A percentile compares a stretch with the other conserved stretches of the same genome.
Conservation (phyloP, 2,113 vertebrate genomes). For the Ranitomeya imitator region DNA sequence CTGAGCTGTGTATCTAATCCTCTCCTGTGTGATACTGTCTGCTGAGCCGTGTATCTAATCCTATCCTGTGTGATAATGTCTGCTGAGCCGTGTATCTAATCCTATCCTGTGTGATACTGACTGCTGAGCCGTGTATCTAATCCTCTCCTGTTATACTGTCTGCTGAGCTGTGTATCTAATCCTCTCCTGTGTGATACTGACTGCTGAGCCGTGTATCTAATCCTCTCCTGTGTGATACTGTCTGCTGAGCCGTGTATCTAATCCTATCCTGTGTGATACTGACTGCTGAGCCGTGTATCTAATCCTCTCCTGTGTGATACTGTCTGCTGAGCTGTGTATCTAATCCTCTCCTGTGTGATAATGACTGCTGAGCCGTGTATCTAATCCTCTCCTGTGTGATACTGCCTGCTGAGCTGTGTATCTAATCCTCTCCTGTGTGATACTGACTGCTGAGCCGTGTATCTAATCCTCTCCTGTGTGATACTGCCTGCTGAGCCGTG, state of each 20-base stretch:
- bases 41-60: too few relatives aligned
- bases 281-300: background rate
- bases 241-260: background rate
- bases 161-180: background rate
- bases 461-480: too few relatives aligned
- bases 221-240: background rate
- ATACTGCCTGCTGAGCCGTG: too few relatives aligned
- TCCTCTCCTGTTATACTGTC: too few relatives aligned
- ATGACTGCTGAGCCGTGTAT: background rate
- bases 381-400: too few relatives aligned
- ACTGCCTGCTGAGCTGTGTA: too few relatives aligned
- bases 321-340: background rate
- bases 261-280: background rate
- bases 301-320: background rate
- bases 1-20: too few relatives aligned
- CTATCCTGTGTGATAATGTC: background rate
- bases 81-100: background rate
- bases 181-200: background rate
- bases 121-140: too few relatives aligned
- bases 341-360: background rate
- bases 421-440: too few relatives aligned
- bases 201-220: background rate
- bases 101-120: too few relatives aligned
- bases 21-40: too few relatives aligned
- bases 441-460: too few relatives aligned